Evolutionary conservation across 2,113 vertebrate genomes (phyloP).

Genomic region (Callionymus lyra): DNA sequence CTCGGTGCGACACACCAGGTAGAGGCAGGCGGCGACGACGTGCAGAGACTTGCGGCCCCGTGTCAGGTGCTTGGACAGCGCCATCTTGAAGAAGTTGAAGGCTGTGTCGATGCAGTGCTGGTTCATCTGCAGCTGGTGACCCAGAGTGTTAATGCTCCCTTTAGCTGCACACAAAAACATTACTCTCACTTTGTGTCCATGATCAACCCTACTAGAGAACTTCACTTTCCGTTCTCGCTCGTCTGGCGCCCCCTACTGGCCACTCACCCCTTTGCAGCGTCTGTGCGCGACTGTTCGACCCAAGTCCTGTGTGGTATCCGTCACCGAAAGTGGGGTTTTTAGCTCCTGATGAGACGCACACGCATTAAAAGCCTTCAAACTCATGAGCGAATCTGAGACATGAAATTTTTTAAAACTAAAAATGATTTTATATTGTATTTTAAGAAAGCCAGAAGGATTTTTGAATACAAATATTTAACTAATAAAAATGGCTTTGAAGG

Average conservation of each 20-base stretch:
- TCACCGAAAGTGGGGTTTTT: constrained; percentile 75
- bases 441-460: too few relatives aligned
- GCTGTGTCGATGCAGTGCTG: constrained; percentile 92
- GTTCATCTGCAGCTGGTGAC: constrained; percentile 91
- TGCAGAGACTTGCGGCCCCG: constrained; percentile 78
- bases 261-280: constrained; percentile 85
- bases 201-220: too few relatives aligned
- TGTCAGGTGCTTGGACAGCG: constrained; percentile 81
- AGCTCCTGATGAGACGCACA: constrained; percentile 59
- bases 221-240: too few relatives aligned
- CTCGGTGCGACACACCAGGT: constrained; percentile 92
- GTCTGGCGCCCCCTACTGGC: constrained; percentile 21
- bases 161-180: constrained; percentile 59
- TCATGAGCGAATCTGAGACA: neutral
- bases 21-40: constrained; percentile 87
- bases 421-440: too few relatives aligned
- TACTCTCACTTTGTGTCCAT: neutral
- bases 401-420: neutral
- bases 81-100: constrained; percentile 98
- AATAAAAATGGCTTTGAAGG: too few relatives aligned
- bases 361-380: neutral
- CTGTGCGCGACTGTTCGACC: constrained; percentile 84
- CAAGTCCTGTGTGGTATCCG: constrained; percentile 73
- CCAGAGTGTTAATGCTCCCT: constrained; percentile 82
- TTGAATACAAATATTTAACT: too few relatives aligned